Conservation (phyloP, 2,888 invertebrate genomes). For the Molanna angustata region DNA sequence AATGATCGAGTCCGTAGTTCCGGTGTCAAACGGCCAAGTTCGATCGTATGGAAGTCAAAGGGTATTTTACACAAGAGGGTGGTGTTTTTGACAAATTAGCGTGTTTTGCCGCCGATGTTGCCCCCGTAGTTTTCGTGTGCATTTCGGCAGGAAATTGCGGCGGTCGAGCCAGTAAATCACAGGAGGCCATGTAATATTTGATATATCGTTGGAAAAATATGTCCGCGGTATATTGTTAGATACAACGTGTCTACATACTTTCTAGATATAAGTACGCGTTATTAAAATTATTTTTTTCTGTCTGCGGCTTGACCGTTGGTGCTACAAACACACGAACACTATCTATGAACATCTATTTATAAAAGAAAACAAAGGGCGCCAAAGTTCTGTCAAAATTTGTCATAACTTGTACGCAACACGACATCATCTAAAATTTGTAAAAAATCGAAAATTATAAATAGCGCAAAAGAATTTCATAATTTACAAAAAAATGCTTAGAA, state of each 20-base stretch:
- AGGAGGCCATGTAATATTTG: constrained; percentile 30
- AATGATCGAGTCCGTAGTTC: neutral
- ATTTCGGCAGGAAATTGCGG: constrained; percentile 26
- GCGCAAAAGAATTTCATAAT: neutral
- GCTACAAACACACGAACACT: too few species aligned
- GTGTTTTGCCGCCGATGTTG: too few species aligned
- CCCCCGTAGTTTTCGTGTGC: constrained; percentile 1
- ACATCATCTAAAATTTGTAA: neutral
- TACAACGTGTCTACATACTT: neutral
- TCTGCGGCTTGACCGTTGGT: too few species aligned
- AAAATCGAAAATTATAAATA: neutral
- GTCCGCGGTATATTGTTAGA: constrained; percentile 21
- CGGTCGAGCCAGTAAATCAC: constrained; percentile 32
- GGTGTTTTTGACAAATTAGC: too few species aligned
- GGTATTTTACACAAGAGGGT: too few species aligned
- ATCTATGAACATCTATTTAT: too few species aligned
- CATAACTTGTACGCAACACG: too few species aligned
- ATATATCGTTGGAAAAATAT: constrained; percentile 33
- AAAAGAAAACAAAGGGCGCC: too few species aligned
- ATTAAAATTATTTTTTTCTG: neutral
- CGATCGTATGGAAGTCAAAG: constrained; percentile 6
- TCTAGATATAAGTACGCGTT: too few species aligned
- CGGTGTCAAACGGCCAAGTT: neutral
- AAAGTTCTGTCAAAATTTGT: too few species aligned
- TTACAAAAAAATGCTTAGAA: too few species aligned